Evolutionary conservation across 2,797 vertebrate genomes (phyloP), one percentile per base, ranked within the genome.

Genomic region (Centropyge bicolor): DNA sequence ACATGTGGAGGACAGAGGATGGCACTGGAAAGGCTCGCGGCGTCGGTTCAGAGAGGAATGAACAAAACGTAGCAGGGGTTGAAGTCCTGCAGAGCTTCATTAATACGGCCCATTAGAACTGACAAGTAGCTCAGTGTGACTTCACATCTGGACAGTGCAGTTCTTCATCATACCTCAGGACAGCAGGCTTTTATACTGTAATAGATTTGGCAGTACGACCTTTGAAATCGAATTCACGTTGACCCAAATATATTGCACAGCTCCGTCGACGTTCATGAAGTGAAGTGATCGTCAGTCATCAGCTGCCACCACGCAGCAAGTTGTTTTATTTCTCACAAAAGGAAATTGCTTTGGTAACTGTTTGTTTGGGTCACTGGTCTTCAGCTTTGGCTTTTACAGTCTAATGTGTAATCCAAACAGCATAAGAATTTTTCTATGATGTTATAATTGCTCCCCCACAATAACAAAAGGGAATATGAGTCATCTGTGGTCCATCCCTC

Each of bases 91-190:
- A 74, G 79, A 76, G 91, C 78, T 82, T 89, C 81, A 88, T 93
- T 92, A 91, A 88, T 84, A 87, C 48, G 70, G 73, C 57, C 81
- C 85, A 90, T 90, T 85, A 91, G 82, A 92, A 79, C 68, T 84
- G 87, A 90, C 83, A 78, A 89, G 76, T 38, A 66, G 74, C 88
- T 74, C 82, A 76, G 81, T 84, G 77, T 81, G 91, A 83, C 86
- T 85, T 88, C 88, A 91, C 92, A 93, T 94, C 91, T 94, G 93
- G 86, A 88, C 84, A 68, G 74, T 83, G 81, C 87, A 83, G 66
- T 88, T 85, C 85, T 81, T 88, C 74, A 64, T 82, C 79, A 80
- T 43, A 43, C 83, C 81, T 77, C 22, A 73, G 64, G 61, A 46
- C 65, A 81, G 24, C 67, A 36, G 56, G 36, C 45, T 74, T 83